Percentiles rank a stretch among this genome's conserved stretches.
phyloP scores from a whole-genome alignment of 2,797 vertebrate genomes.

The Chrosomus eos region DNA sequence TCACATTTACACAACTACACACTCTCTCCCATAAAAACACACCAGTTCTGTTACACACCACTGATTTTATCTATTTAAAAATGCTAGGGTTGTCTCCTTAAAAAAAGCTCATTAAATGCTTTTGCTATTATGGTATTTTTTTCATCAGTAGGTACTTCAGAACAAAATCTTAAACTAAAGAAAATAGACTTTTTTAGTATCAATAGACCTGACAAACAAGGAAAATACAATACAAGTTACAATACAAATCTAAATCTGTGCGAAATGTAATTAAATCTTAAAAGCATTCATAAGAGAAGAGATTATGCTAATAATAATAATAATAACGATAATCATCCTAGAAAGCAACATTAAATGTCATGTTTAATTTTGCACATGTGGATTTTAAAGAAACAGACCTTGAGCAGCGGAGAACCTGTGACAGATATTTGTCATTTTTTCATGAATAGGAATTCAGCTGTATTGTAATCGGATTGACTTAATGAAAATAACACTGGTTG shows the following conservation, averaged over 20 bases:
- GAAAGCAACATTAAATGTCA: not conserved
- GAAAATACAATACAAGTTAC: not conserved
- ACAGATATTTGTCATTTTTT: not conserved
- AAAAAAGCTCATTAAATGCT: not conserved
- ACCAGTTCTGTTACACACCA: slow-evolving; percentile 10
- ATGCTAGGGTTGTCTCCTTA: not conserved
- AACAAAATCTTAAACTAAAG: not conserved
- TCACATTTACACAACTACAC: slow-evolving; percentile 12
- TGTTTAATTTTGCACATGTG: not conserved
- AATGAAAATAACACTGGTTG: slow-evolving; percentile 29
- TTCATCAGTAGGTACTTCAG: not conserved
- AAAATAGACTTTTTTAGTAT: not conserved
- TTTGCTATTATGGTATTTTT: not conserved
- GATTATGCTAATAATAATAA: not conserved
- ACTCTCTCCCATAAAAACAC: not conserved
- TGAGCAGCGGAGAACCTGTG: not conserved
- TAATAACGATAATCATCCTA: not conserved
- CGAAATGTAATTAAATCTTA: not conserved
- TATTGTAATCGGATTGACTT: slow-evolving; percentile 28
- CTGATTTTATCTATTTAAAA: slow-evolving; percentile 18
- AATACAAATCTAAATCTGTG: not conserved
- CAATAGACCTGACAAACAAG: not conserved
- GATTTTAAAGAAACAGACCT: not conserved
- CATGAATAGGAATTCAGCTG: not conserved
- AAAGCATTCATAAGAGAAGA: not conserved